Percentiles rank a stretch among this genome's conserved stretches.
Conservation (phyloP, 2,113 vertebrate genomes). For the Hymenochirus boettgeri region DNA sequence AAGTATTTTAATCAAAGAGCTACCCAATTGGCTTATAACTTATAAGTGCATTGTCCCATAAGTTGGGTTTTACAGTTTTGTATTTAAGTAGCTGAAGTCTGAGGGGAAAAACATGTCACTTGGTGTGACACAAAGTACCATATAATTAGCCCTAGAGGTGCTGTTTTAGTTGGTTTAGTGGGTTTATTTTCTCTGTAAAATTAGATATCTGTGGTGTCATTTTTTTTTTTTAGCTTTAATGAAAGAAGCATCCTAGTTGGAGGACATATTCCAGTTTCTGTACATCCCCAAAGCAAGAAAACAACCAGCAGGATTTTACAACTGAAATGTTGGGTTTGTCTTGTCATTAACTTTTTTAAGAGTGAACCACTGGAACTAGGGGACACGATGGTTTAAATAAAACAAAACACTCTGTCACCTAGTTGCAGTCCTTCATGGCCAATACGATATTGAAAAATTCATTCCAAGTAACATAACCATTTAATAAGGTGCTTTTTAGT, state of each 20-base stretch:
- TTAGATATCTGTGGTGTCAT: too few species aligned
- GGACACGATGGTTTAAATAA: conserved; percentile 67
- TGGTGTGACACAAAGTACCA: background rate
- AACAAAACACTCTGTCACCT: conserved; percentile 73
- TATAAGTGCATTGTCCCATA: background rate
- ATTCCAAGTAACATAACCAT: conserved; percentile 71
- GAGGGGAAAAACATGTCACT: conserved; percentile 15
- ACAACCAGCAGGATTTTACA: conserved; percentile 83
- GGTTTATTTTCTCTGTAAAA: too few species aligned
- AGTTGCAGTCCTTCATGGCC: conserved; percentile 80
- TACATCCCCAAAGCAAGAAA: conserved; percentile 56
- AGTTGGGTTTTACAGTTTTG: background rate
- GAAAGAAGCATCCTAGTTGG: background rate
- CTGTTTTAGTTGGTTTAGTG: background rate
- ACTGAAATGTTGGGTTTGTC: conserved; percentile 75
- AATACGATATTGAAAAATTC: conserved; percentile 62
- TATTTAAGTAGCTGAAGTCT: conserved; percentile 37
- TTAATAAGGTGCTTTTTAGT: conserved; percentile 56
- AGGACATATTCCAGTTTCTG: background rate
- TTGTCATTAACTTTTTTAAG: conserved; percentile 67
- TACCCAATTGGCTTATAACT: background rate
- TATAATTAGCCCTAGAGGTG: conserved; percentile 23
- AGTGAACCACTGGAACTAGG: conserved; percentile 83
- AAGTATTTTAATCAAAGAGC: too few species aligned
- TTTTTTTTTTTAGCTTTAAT: conserved; percentile 24